These are phyloP conservation scores for Ommatoiulus sabulosus DNA, from an alignment of 2,888 invertebrate species.

Conservation along the genomic window DNA sequence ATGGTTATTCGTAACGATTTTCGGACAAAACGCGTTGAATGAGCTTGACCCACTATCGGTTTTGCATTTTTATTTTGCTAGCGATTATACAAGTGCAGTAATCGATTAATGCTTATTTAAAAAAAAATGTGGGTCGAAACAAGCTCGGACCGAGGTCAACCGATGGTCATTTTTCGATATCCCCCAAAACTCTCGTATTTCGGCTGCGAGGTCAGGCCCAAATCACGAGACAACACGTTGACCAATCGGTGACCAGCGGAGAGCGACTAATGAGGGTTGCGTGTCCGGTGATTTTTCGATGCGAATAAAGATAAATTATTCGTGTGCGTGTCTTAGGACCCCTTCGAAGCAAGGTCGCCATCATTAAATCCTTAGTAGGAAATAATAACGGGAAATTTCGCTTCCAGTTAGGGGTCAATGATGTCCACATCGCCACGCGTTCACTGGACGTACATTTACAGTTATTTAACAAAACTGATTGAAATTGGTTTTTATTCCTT, in stretches of 20 bases:
- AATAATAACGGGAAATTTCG: not conserved
- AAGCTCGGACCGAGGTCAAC: not conserved
- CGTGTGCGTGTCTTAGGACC: conserved; percentile 38
- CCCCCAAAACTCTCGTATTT: not conserved
- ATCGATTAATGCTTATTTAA: not conserved
- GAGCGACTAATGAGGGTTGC: conserved; percentile 48
- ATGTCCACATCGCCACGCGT: not conserved
- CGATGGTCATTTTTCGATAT: not conserved
- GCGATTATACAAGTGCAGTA: not conserved
- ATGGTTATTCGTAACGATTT: not conserved
- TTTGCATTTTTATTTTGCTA: not conserved
- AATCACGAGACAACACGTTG: not conserved
- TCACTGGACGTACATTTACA: too few relatives aligned
- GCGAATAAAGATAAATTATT: conserved; percentile 45
- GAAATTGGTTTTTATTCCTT: not conserved
- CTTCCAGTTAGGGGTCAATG: not conserved
- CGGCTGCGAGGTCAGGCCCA: too few relatives aligned
- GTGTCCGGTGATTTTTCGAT: not conserved
- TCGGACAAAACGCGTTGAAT: not conserved
- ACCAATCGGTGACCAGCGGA: conserved; percentile 10
- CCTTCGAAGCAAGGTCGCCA: not conserved
- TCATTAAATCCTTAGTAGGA: not conserved
- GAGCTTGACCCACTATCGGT: not conserved
- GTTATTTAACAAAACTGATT: not conserved
- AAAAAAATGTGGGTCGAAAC: not conserved